Evolutionary conservation across 2,888 invertebrate genomes (phyloP).

Genomic region (Amaurobius ferox): DNA sequence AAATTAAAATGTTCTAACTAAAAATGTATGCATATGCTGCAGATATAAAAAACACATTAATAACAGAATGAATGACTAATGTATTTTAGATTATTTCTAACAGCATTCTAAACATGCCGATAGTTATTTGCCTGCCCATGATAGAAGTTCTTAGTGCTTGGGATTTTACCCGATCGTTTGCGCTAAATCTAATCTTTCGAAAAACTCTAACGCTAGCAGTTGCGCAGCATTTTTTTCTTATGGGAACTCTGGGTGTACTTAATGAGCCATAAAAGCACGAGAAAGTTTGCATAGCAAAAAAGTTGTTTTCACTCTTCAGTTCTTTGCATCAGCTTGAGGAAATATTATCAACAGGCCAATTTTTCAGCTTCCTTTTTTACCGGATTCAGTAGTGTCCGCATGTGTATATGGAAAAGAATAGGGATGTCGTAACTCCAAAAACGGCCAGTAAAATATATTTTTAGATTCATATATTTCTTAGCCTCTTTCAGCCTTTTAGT

Average conservation of each 20-base stretch:
- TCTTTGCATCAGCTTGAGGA: not conserved
- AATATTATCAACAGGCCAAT: not conserved
- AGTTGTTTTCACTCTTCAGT: not conserved
- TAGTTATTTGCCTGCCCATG: slow-evolving; percentile 4
- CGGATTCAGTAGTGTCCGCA: too few species aligned
- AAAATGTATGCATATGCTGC: too few species aligned
- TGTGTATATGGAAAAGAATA: too few species aligned
- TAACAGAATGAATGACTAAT: too few species aligned
- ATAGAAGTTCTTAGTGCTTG: slow-evolving; percentile 10
- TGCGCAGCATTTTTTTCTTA: not conserved
- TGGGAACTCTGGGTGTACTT: slow-evolving; percentile 14
- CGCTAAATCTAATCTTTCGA: slow-evolving; percentile 22
- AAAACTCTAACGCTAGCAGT: not conserved
- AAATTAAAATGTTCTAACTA: too few species aligned
- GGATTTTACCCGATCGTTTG: slow-evolving; percentile 23
- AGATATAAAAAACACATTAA: too few species aligned
- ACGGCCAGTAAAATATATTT: too few species aligned
- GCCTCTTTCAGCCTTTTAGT: too few species aligned
- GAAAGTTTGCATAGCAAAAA: slow-evolving; percentile 16
- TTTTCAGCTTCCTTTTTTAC: not conserved
- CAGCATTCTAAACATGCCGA: too few species aligned
- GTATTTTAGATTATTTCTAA: too few species aligned
- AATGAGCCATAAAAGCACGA: slow-evolving; percentile 49
- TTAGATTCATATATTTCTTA: too few species aligned
- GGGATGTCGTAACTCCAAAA: too few species aligned